Base-by-base conservation (phyloP, 2,888 invertebrate genomes). In the Pristionchus exspectatus region DNA sequence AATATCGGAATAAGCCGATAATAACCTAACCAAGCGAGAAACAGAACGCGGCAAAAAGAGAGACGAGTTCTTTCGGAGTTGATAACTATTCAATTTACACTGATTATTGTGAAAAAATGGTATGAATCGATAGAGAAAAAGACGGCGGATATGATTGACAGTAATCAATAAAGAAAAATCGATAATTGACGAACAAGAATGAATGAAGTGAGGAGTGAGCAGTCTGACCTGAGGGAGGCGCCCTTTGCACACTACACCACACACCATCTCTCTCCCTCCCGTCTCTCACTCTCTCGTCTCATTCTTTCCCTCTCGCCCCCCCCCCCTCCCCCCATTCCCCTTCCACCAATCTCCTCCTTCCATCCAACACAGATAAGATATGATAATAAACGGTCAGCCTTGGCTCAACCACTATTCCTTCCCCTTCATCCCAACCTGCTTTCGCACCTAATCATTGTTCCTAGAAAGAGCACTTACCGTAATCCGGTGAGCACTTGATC, bases 371-470 rank as follows among this genome's bases (percentile, higher is more conserved):
- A 81, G 81, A 81, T 81, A 81, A 81, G 81, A 81, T 81, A 81
- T 81, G 81, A 81, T 81, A 81, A 81, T 81, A 81, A 81, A 81
- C 50, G 81, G 81, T 81, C 81, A 81, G 81, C 81, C 81, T 81
- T 81, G 81, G 81, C 24, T 81, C 81, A 81, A 24, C 50, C 81
- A 44, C 50, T 33, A 54, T 24, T 44, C 44, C 38, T 33, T 16
- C 77, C 44, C 81, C 7, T 24, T 27, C 81, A 50, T 50, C 81
- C 44, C 81, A 81, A 81, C 81, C 81, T 81, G 81, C 81, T 81
- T 81, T 54, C 44, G 44, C 81, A 44, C 81, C 50, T 54, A 54
- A 54, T 81, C 50, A 54, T 50, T 81, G 81, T 81, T 81, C 81
- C 81, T 54, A 81, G 81, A 81, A 81, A 81, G 81, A 44, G 50